A percentile compares a stretch with the other conserved stretches of the same genome.
These are phyloP conservation scores for Piscicola geometra DNA, from an alignment of 2,888 invertebrate genomes.

Conservation along the genomic window DNA sequence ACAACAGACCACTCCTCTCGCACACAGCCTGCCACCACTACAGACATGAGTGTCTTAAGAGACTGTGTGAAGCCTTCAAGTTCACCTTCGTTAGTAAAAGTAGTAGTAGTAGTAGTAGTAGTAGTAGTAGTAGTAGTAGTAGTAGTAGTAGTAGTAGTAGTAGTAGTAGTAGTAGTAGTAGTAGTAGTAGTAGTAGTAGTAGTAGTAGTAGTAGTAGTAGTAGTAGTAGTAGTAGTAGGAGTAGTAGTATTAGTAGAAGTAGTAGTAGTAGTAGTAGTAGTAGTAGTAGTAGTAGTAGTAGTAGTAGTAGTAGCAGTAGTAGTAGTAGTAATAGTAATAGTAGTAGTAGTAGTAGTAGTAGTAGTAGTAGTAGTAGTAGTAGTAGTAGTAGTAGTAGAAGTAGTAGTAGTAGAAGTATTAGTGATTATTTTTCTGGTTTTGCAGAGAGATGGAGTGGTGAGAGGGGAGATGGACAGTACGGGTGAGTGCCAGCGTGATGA, in stretches of 20 bases:
- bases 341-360: background rate
- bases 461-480: background rate
- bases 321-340: slow-evolving; percentile 24
- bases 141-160: slow-evolving; percentile 24
- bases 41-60: background rate
- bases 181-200: slow-evolving; percentile 24
- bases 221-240: slow-evolving; percentile 22
- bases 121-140: slow-evolving; percentile 11
- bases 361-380: background rate
- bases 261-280: slow-evolving; percentile 24
- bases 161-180: slow-evolving; percentile 24
- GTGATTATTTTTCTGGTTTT: too few relatives aligned
- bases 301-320: slow-evolving; percentile 22
- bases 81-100: slow-evolving; percentile 8
- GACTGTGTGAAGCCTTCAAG: background rate
- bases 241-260: slow-evolving; percentile 19
- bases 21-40: background rate
- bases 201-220: slow-evolving; percentile 24
- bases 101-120: slow-evolving; percentile 21
- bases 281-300: slow-evolving; percentile 24
- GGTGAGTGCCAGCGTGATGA: background rate
- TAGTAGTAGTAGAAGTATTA: background rate
- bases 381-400: background rate
- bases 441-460: background rate
- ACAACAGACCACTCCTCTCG: too few relatives aligned